Evolutionary conservation across 2,797 vertebrate genomes (phyloP).

Genomic region (Graptemys geographica): DNA sequence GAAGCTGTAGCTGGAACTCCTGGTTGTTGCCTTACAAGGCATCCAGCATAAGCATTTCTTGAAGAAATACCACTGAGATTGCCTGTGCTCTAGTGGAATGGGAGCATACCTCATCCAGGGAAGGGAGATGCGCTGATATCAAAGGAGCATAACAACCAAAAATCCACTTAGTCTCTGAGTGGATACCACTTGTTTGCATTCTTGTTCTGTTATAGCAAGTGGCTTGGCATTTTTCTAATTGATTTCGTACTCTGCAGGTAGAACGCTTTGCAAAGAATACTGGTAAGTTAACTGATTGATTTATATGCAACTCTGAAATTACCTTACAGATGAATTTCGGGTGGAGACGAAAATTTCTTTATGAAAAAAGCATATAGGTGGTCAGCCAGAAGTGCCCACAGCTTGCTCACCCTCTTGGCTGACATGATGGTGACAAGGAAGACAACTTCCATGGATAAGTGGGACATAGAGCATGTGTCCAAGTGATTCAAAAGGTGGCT

Average conservation of each 20-base stretch:
- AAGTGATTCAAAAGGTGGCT: not conserved
- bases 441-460: not conserved
- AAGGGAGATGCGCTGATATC: not conserved
- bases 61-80: not conserved
- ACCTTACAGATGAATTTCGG: not conserved
- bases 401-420: not conserved
- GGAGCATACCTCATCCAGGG: not conserved
- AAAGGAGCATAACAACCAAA: not conserved
- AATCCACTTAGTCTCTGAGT: not conserved
- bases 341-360: not conserved
- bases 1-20: not conserved
- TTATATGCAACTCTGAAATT: not conserved
- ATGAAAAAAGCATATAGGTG: not conserved
- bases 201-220: not conserved
- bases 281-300: not conserved
- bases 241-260: not conserved
- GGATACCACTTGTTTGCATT: not conserved
- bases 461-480: not conserved
- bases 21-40: not conserved
- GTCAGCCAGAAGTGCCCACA: not conserved
- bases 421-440: not conserved
- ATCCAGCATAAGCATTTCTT: not conserved
- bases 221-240: not conserved
- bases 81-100: not conserved
- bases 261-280: not conserved